Evolutionary conservation across 2,888 invertebrate genomes (phyloP).

Genomic region (Leptogaster cylindrica): DNA sequence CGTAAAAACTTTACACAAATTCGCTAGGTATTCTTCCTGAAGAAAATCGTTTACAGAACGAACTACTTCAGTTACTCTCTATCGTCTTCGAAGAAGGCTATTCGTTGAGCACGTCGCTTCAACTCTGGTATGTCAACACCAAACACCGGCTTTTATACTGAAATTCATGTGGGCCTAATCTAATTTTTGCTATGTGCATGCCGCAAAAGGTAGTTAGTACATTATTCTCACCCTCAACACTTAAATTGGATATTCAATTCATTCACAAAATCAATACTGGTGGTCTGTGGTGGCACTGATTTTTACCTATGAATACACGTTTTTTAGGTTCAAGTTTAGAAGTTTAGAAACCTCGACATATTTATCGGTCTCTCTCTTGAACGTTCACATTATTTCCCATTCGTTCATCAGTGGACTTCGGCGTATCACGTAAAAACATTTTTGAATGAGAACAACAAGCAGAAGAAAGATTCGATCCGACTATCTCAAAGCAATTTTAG

Average conservation of each 20-base stretch:
- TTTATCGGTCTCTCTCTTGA: no score
- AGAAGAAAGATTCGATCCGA: no score
- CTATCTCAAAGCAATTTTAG: no score
- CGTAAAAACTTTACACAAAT: constrained; percentile 19
- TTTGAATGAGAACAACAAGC: no score
- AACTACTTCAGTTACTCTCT: constrained; percentile 29
- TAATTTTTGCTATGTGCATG: constrained; percentile 8
- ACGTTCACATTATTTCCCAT: no score
- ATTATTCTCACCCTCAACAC: no score
- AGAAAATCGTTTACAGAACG: constrained; percentile 30
- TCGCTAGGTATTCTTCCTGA: constrained; percentile 19
- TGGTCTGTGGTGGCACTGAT: neutral
- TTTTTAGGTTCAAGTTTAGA: neutral
- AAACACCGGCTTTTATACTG: constrained; percentile 1
- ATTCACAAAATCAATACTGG: constrained; percentile 17
- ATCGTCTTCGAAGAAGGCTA: neutral
- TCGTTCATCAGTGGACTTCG: no score
- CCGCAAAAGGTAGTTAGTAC: constrained; percentile 3
- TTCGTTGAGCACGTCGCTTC: constrained; percentile 9
- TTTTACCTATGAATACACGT: neutral
- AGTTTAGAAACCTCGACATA: no score
- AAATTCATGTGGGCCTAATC: neutral
- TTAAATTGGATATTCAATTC: constrained; percentile 27
- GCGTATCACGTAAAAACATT: no score
- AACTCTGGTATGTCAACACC: neutral